Percentiles rank a stretch among this genome's conserved stretches.
Conservation (phyloP, 2,888 invertebrate genomes). For the Antheraea assamensis region DNA sequence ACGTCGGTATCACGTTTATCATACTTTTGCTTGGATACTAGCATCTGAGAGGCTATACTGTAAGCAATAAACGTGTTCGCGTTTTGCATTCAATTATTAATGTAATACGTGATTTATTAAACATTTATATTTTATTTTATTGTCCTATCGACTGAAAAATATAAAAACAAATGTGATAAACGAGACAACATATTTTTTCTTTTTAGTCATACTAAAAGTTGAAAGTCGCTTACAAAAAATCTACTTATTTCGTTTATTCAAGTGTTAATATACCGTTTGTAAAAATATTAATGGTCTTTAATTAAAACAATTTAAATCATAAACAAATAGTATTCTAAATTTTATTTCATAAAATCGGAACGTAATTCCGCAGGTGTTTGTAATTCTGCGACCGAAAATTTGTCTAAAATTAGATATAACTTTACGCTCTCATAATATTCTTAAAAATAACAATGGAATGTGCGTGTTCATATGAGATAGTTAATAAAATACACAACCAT, state of each 20-base stretch:
- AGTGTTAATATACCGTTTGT: too few species aligned
- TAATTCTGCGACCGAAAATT: neutral
- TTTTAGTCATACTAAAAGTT: neutral
- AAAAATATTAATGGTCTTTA: neutral
- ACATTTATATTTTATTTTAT: neutral
- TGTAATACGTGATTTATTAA: neutral
- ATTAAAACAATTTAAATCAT: neutral
- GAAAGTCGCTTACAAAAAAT: neutral
- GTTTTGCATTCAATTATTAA: neutral
- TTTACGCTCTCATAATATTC: neutral
- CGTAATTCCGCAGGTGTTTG: neutral
- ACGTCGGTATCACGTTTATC: neutral
- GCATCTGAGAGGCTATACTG: neutral
- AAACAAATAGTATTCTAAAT: too few species aligned
- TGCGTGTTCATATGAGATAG: slow-evolving; percentile 3
- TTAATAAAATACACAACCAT: slow-evolving; percentile 20
- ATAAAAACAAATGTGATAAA: neutral
- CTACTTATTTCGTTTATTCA: neutral
- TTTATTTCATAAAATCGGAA: neutral
- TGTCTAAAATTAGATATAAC: neutral
- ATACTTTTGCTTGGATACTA: neutral
- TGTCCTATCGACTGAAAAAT: neutral
- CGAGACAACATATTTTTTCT: neutral
- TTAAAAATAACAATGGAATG: slow-evolving; percentile 22
- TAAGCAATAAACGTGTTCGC: neutral